A percentile compares a stretch with the other conserved stretches of the same genome.
These are phyloP conservation scores for Spermophilus dauricus DNA, from an alignment of 2,113 vertebrate species.

Conservation along the genomic window DNA sequence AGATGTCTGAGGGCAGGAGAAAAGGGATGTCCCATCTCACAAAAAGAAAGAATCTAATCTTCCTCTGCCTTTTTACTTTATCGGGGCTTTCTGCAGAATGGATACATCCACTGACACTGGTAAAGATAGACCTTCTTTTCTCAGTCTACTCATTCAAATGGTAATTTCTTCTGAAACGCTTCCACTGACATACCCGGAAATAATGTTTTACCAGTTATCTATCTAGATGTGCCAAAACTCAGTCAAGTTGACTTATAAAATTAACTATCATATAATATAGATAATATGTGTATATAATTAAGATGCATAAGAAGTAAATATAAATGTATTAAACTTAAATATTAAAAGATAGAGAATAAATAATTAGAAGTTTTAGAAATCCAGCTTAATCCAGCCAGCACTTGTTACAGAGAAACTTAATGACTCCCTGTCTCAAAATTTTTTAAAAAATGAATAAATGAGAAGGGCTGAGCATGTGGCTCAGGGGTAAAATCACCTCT, in stretches of 20 bases:
- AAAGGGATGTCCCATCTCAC: background rate
- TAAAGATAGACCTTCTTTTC: background rate
- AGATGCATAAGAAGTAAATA: background rate
- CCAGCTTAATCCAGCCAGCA: no score
- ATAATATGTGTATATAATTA: background rate
- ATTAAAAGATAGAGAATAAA: background rate
- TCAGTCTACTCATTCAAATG: background rate
- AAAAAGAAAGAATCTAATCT: background rate
- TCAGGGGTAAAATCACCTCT: no score
- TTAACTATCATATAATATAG: no score
- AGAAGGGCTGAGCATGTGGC: no score
- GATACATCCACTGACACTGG: no score
- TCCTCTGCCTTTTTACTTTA: background rate
- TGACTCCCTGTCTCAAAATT: no score
- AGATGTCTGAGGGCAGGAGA: no score
- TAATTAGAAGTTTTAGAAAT: background rate
- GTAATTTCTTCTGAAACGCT: no score
- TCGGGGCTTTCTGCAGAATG: background rate
- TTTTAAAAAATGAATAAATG: no score
- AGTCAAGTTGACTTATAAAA: no score
- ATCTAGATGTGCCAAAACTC: background rate
- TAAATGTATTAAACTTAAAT: background rate
- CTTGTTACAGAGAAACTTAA: no score
- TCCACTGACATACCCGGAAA: background rate
- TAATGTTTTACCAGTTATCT: background rate